Base-by-base conservation (phyloP, 2,797 vertebrate species). In the Pseudochromis fuscus region DNA sequence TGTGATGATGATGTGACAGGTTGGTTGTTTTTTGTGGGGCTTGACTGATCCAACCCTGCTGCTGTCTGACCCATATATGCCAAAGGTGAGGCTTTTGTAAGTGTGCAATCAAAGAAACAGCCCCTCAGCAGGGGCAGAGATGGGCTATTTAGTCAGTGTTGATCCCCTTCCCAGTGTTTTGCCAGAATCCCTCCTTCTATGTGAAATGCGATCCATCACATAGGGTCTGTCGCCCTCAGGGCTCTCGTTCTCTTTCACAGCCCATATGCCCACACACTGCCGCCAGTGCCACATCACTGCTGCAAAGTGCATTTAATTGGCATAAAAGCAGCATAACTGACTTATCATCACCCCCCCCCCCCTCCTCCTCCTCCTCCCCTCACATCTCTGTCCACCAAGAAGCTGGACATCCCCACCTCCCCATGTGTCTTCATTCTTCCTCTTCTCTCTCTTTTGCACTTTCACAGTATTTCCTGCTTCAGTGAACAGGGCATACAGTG, bases 381-480 rank as follows among this genome's bases (percentile, higher is more conserved):
- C n/a, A n/a, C n/a, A n/a, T n/a, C 59, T 60, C 15, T 27, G n/a
- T 71, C 67, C 35, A 48, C 28, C 38, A 49, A 38, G 52, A 63
- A 45, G 25, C 51, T 30, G 27, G 67, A 71, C 65, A 72, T 33
- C 60, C 46, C 28, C 28, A 13, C 13, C 60, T 59, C 18, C 33
- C 31, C 19, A 15, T 25, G 12, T 24, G 12, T 67, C 33, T 1
- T 18, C 49, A 38, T 3, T 27, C 58, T 58, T 79, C 77, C n/a
- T 71, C 13, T 73, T 77, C 73, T 75, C 63, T 70, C 62, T 77
- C 23, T 88, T 67, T 86, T 67, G 93, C 93, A 91, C 93, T 94
- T 90, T 91, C 89, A 83, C 88, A 85, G 90, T 88, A 86, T 91
- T 91, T 84, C 90, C 91, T 82, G 93, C 94, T 92, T 88, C 84